Evolutionary conservation across 1,140 invertebrate species (phyloP), one percentile per base, ranked within the genome.

Genomic region (Onthophagus taurus): DNA sequence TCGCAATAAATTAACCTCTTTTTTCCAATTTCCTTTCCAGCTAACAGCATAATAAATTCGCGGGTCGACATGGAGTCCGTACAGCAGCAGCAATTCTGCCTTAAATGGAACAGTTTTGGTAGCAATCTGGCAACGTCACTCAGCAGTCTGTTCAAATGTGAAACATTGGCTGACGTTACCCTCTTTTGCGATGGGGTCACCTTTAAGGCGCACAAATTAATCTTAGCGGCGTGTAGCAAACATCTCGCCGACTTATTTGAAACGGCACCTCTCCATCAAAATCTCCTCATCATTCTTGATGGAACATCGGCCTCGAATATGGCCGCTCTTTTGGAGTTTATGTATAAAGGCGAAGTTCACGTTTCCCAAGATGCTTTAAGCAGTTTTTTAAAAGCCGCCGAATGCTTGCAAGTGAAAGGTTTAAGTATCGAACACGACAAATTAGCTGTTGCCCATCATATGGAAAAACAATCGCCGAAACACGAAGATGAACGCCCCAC

Each of bases 191-290:
- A 89, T 78, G 85, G 88, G 63, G 81, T 85, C 58, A 87, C 85
- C 54, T 88, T 92, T 65, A 85, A 87, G 68, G 89, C 89, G 48
- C 90, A 94, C 71, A 64, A 63, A 42, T 72, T 93, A 52, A 91
- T 94, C 47, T 70, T 93, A 62, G 88, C 89, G 54, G 89, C 90
- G 63, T 92, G 89, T 70, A 92, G 88, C 69, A 89, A 90, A 66
- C 89, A 92, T 65, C 89, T 94, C 67, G 87, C 90, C 60, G 85
- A 90, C 68, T 66, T 94, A 45, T 92, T 94, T 70, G 85, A 91
- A 70, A 78, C 81, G 45, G 88, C 87, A 57, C 88, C 88, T 44
- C 71, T 78, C 14, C 81, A 82, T 65, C 82, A 83, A 58, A 81
- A 81, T 55, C 81, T 83, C 49, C 80, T 89, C 55, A 85, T 91